Percentiles rank a stretch among this genome's conserved stretches.
These are phyloP conservation scores for Tortrix viridana DNA, from an alignment of 2,888 invertebrate species.

Conservation along the genomic window DNA sequence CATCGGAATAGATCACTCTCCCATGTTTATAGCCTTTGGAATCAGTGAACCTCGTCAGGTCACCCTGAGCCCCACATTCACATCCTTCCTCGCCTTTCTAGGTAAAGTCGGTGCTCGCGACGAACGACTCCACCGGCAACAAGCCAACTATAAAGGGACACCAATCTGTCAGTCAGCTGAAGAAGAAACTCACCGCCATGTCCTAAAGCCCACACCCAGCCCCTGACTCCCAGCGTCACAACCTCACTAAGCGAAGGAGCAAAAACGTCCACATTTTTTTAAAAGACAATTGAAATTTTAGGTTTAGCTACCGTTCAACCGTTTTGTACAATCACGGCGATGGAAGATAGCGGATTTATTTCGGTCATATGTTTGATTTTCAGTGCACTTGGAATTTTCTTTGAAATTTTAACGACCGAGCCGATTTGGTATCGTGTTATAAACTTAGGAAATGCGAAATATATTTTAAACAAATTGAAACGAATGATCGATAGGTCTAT, in stretches of 20 bases:
- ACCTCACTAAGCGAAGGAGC: not conserved
- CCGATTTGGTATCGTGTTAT: not conserved
- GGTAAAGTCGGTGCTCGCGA: conserved; percentile 80
- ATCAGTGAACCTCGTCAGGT: too few relatives aligned
- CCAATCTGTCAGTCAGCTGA: conserved; percentile 73
- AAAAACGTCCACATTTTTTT: too few relatives aligned
- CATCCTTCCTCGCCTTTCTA: conserved; percentile 44
- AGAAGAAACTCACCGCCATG: conserved; percentile 66
- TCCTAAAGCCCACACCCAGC: conserved; percentile 49
- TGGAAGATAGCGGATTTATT: too few relatives aligned
- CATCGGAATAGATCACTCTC: too few relatives aligned
- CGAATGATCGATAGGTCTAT: conserved; percentile 7
- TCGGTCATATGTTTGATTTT: not conserved
- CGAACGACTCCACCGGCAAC: conserved; percentile 65
- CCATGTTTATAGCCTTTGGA: too few relatives aligned
- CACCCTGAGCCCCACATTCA: conserved; percentile 31
- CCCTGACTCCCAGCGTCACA: not conserved
- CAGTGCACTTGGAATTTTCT: not conserved
- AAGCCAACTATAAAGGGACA: conserved; percentile 67
- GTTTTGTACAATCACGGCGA: too few relatives aligned
- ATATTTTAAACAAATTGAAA: conserved; percentile 10
- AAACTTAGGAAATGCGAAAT: conserved; percentile 1
- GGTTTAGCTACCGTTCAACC: not conserved
- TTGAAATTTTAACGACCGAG: conserved; percentile 1
- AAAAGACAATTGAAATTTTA: not conserved